Percentiles rank a stretch among this genome's conserved stretches.
These are phyloP conservation scores for Ranitomeya imitator DNA, from an alignment of 2,113 vertebrate genomes.

Conservation along the genomic window DNA sequence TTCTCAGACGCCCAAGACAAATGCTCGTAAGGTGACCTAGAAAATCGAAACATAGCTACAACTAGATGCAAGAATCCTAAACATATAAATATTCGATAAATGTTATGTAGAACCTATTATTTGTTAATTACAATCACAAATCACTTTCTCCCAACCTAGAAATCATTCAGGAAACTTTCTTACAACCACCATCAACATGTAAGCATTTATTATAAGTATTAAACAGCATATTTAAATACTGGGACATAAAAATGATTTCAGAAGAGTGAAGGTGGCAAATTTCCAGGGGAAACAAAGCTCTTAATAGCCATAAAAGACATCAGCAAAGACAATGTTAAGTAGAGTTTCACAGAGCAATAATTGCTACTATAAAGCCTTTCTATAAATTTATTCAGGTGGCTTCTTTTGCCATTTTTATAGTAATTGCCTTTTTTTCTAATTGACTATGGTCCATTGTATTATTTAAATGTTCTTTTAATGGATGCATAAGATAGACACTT, in stretches of 20 bases:
- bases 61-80: neutral
- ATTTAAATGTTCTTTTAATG: slow-evolving; percentile 50
- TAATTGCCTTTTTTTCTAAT: slow-evolving; percentile 52
- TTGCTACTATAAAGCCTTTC: slow-evolving; percentile 22
- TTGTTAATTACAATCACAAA: neutral
- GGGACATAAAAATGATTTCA: slow-evolving; percentile 24
- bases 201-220: neutral
- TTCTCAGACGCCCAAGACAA: too few species aligned
- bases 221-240: neutral
- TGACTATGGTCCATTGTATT: slow-evolving; percentile 49
- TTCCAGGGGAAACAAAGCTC: slow-evolving; percentile 44
- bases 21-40: neutral
- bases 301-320: slow-evolving; percentile 28
- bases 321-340: slow-evolving; percentile 37
- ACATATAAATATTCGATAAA: neutral
- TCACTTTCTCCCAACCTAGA: neutral
- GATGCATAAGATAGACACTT: slow-evolving; percentile 21
- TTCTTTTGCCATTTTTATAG: slow-evolving; percentile 44
- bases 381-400: slow-evolving; percentile 52
- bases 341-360: slow-evolving; percentile 27
- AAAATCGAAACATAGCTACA: neutral
- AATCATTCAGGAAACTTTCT: neutral
- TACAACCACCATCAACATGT: neutral
- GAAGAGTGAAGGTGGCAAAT: slow-evolving; percentile 1
- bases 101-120: slow-evolving; percentile 1